Evolutionary conservation across 2,797 vertebrate species (phyloP), one percentile per base, ranked within the genome.

Genomic region (Rhinichthys osculus): DNA sequence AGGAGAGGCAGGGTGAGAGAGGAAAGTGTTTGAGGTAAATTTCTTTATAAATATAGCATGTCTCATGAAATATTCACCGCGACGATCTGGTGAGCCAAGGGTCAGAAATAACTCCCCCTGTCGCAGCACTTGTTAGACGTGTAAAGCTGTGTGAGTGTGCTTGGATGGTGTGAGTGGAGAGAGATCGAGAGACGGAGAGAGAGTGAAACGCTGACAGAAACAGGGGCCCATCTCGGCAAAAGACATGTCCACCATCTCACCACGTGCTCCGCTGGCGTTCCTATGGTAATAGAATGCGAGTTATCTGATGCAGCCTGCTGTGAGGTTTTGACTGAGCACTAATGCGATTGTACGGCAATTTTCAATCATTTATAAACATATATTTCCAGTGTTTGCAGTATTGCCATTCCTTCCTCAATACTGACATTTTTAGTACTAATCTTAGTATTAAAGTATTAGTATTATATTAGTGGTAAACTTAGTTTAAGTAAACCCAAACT

Each of bases 61-160:
- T 88, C 87, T 87, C 83, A 88, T 91, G 85, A 90, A 91, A 88
- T 87, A 90, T 91, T 91, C 88, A 90, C 85, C 21, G 54, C 64
- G 47, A 78, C 57, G 83, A 78, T 86, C 72, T 88, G 84, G 76
- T 67, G 69, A 89, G 88, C 78, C 81, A 89, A 67, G 87, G 88
- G 90, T 90, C 89, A 88, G 86, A 89, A 85, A 88, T 85, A 87
- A 87, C 86, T 88, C 82, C 82, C 83, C 84, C 84, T 82, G 77
- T 82, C 78, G 47, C 83, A 86, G 90, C 84, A 87, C 90, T 85
- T 89, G 88, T 89, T 89, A 89, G 86, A 78, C 50, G 76, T 88
- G 88, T 89, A 87, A 86, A 89, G 86, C 89, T 84, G 84, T 85
- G 85, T n/a, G 86, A 76, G 78, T 72, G 83, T 57, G 83, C 82